Evolutionary conservation across 2,888 invertebrate species (phyloP).

Genomic region (Pharmacophagus antenor): DNA sequence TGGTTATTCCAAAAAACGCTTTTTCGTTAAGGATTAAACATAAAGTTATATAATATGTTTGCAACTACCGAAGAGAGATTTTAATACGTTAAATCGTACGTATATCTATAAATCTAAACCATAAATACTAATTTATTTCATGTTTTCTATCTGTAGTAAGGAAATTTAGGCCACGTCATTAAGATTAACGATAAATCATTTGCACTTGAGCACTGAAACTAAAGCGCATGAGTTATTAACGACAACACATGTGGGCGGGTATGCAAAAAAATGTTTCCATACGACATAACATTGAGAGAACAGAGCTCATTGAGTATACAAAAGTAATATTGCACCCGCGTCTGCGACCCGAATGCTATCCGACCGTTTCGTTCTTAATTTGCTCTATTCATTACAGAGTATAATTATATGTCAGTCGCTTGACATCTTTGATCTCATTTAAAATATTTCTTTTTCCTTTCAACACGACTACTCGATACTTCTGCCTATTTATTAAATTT

Average conservation of each 20-base stretch:
- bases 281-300: constrained; percentile 44
- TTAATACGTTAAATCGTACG: too few species aligned
- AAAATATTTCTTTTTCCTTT: constrained; percentile 16
- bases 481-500: not conserved
- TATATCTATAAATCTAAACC: too few species aligned
- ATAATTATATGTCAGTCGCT: constrained; percentile 11
- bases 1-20: too few species aligned
- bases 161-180: constrained; percentile 15
- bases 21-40: too few species aligned
- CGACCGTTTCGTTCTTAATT: constrained; percentile 67
- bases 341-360: constrained; percentile 71
- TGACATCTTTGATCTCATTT: constrained; percentile 19
- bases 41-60: too few species aligned
- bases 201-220: constrained; percentile 20
- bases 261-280: constrained; percentile 53
- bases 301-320: constrained; percentile 63
- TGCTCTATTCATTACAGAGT: constrained; percentile 61
- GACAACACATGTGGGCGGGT: constrained; percentile 37
- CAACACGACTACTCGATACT: not conserved
- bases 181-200: constrained; percentile 16
- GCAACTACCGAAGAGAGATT: too few species aligned
- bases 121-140: not conserved
- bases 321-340: constrained; percentile 52
- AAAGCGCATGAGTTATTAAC: constrained; percentile 27
- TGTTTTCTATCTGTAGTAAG: not conserved